Evolutionary conservation across 2,113 vertebrate species (phyloP).

Genomic region (Syngnathus typhle): DNA sequence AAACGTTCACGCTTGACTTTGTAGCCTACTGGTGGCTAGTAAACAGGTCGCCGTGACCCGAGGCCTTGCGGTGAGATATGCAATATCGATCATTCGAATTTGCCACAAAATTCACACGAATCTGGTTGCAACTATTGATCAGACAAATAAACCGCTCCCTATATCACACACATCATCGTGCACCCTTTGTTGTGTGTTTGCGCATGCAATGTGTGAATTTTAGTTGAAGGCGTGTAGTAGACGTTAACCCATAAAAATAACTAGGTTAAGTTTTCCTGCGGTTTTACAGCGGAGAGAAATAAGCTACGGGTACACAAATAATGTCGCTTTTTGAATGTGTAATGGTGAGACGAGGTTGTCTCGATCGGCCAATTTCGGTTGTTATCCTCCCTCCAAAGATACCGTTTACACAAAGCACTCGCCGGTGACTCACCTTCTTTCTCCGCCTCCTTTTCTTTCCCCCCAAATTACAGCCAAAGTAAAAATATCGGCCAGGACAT

Average conservation of each 20-base stretch:
- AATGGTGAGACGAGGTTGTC: conserved; percentile 1
- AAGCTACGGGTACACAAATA: neutral
- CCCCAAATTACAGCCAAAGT: conserved; percentile 30
- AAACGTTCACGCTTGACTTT: neutral
- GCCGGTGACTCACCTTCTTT: conserved; percentile 21
- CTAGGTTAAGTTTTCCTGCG: no score
- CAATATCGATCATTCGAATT: neutral
- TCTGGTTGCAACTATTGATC: no score
- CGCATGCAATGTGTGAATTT: conserved; percentile 28
- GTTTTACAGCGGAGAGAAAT: neutral
- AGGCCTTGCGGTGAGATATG: neutral
- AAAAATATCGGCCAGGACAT: conserved; percentile 34
- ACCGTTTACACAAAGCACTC: conserved; percentile 8
- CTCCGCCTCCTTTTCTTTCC: conserved; percentile 37
- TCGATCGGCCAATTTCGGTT: conserved; percentile 39
- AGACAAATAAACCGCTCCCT: neutral
- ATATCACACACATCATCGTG: conserved; percentile 19
- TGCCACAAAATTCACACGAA: no score
- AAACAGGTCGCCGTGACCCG: neutral
- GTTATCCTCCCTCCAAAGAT: conserved; percentile 23
- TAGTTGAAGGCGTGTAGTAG: conserved; percentile 12
- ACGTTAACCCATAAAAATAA: neutral
- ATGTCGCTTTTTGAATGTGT: neutral
- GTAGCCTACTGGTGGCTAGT: neutral
- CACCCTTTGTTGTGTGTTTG: conserved; percentile 54